A percentile compares a stretch with the other conserved stretches of the same genome.
phyloP scores from a whole-genome alignment of 2,888 invertebrate genomes.

The Macrophya alboannulata region DNA sequence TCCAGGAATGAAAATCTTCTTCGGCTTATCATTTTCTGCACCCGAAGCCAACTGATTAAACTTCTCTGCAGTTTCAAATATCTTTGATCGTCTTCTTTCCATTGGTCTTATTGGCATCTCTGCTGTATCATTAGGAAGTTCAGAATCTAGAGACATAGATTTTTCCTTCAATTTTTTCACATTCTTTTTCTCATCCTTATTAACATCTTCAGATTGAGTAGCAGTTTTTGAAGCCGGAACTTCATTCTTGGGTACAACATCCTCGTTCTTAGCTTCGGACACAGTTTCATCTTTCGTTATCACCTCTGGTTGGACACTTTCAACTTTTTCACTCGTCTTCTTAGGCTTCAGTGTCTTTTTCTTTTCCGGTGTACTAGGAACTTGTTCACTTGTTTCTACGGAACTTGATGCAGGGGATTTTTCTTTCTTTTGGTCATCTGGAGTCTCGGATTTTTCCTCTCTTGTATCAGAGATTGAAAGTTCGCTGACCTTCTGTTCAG shows the following conservation, averaged over 20 bases:
- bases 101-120: constrained; percentile 79
- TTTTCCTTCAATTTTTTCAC: constrained; percentile 70
- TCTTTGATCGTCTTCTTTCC: constrained; percentile 85
- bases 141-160: constrained; percentile 72
- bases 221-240: constrained; percentile 65
- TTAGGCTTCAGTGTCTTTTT: constrained; percentile 77
- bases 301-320: constrained; percentile 62
- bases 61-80: constrained; percentile 87
- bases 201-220: constrained; percentile 58
- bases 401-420: constrained; percentile 64
- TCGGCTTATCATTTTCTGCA: constrained; percentile 84
- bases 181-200: constrained; percentile 46
- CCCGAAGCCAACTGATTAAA: constrained; percentile 82
- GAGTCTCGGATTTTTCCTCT: constrained; percentile 63
- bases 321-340: constrained; percentile 74
- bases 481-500: constrained; percentile 68
- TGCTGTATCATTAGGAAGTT: constrained; percentile 65
- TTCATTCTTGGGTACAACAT: constrained; percentile 64
- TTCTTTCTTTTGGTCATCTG: constrained; percentile 66
- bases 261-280: constrained; percentile 60
- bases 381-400: constrained; percentile 64
- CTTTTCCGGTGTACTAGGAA: constrained; percentile 70
- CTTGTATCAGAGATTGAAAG: constrained; percentile 64
- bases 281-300: constrained; percentile 56
- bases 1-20: constrained; percentile 90